Base-by-base conservation (phyloP, 2,113 vertebrate species). In the Apaloderma vittatum region DNA sequence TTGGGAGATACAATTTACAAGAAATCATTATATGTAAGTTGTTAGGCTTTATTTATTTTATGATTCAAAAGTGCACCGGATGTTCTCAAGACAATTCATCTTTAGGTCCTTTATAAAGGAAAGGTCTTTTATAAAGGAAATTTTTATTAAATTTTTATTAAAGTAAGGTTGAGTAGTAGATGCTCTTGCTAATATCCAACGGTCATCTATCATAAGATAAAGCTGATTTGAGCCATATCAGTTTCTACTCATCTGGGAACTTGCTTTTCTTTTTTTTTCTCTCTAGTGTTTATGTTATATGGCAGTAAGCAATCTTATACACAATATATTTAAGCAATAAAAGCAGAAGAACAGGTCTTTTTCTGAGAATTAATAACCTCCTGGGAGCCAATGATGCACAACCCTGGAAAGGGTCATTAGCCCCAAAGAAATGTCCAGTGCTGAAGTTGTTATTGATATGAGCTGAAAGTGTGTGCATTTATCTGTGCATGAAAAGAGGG, bases 251-350 rank as follows among this genome's bases (percentile, higher is more conserved):
- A 86, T 16, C 34, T 85, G 49, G 24, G 34, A 75, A 70, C 51
- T 76, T 86, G 7, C 17, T 21, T 77, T 77, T 30, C 11, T 74
- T 82, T 68, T 85, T 92, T 85, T 92, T 86, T 48, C 34, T 84
- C 19, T 80, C 4, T 16, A 36, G 9, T 76, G 65, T 92, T 89
- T 92, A 40, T 78, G 12, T 40, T 86, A 23, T 15, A 55, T 29
- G 32, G 30, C 51, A 68, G 61, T 70, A 18, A 77, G 27, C 46
- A 68, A 82, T 94, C 86, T 76, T 57, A 85, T 63, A 87, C 57
- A 79, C 24, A 83, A 54, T 85, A 71, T 76, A 89, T 88, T 91
- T 89, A 83, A 89, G 75, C 26, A 88, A 82, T 93, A 88, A 95
- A 95, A 86, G 22, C 40, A 83, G 54, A 83, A 7, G 10, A 81